Base-by-base conservation (phyloP, 2,113 vertebrate species). In the Lepus americanus region DNA sequence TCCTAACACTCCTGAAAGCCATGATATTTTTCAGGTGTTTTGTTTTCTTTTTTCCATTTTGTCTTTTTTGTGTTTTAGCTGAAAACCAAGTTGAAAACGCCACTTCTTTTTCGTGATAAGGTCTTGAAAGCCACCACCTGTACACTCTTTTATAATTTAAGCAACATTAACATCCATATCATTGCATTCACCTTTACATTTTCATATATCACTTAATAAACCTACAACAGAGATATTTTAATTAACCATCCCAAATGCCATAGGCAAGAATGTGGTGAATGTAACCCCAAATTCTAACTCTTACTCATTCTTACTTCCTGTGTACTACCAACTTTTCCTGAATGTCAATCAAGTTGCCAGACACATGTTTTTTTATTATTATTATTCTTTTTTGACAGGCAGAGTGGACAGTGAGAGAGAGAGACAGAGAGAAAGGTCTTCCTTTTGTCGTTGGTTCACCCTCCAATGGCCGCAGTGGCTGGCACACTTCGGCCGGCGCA, bases 191-290 rank as follows among this genome's bases (percentile, higher is more conserved):
- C 63, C 5, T 70, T 55, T 73, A 22, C 61, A n/a, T n/a, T 64
- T 90, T 79, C 31, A 29, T 9, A 66, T 73, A 78, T 79, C 1
- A 53, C 10, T 39, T 63, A 86, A 80, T 87, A 59, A 59, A 73
- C 16, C 1, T 33, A 20, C n/a, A 72, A 39, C 29, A 51, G 13
- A 44, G 27, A 77, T 13, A 31, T n/a, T 31, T 31, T 92, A 17
- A 72, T 91, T 55, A 49, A 17, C 36, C 36, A 12, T 16, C 33
- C 72, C 74, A 53, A 55, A 11, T 72, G 72, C 0, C 4, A 25
- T 66, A 39, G 33, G 6, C n/a, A 6, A 53, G 3, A 0, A 33
- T 6, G 16, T 22, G 1, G 12, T 33, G 17, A 23, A 49, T 11
- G 14, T 59, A 20, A 80, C 3, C 0, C 17, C 8, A 10, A 27